Base-by-base conservation (phyloP, 2,113 vertebrate species). In the Lagopus leucura region DNA sequence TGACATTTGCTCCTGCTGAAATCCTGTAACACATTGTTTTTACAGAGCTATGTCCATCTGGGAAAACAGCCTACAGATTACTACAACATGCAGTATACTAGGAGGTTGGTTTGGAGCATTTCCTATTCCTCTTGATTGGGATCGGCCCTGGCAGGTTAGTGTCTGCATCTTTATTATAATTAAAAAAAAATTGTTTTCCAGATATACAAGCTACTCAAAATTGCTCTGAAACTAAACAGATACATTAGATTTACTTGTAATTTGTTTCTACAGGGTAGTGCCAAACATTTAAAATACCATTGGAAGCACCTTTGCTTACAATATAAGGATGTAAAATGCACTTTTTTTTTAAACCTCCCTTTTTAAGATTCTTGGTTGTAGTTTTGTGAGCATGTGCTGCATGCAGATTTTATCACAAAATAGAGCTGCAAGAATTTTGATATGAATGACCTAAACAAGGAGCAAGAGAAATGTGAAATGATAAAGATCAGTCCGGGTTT, bases 81-180 rank as follows among this genome's bases (percentile, higher is more conserved):
- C 98, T 48, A 98, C 98, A 2, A 64, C 98, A 50, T 98, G 98
- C 94, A 99, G 98, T 48, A 42, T 99, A 65, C 76, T 99, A 40
- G 99, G 99, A 94, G 97, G 98, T 77, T 99, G 99, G 99, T 88
- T 99, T 81, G 99, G 99, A 96, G 99, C 99, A 36, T 98, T 99
- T 95, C 99, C 99, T 55, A 99, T 99, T 93, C 99, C 99, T 50
- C 97, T 99, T 57, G 99, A 99, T 86, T 99, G 99, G 99, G 99
- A 99, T 97, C 97, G 99, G 81, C 99, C 99, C 6, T 99, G 99
- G 99, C 99, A 99, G 99, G 99, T 99, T 63, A 97, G 98, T 97
- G 67, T 88, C 38, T 72, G 1, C 48, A 40, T 10, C 32, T 55
- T 65, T 57, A 15, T 63, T 34, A 47, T 36, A 16, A 60, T 27